phyloP scores from a whole-genome alignment of 2,797 vertebrate genomes.

The Orientallactaga sibirica region DNA sequence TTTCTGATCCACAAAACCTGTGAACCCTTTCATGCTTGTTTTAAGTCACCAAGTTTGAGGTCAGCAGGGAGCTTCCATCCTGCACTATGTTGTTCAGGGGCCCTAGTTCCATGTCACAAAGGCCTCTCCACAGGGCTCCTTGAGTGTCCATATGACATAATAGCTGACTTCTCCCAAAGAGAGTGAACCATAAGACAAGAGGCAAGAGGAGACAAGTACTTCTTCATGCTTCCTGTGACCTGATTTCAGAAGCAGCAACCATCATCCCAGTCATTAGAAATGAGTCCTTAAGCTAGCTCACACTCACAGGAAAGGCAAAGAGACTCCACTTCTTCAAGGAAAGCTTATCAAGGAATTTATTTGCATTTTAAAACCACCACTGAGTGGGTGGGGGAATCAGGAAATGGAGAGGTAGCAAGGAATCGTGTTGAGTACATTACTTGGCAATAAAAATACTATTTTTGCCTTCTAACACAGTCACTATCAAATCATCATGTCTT shows the following conservation, averaged over 20 bases:
- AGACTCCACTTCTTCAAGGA: background rate
- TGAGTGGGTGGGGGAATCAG: background rate
- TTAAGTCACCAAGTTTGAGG: background rate
- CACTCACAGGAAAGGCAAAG: no score
- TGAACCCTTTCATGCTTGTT: background rate
- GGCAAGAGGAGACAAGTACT: background rate
- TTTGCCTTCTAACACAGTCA: background rate
- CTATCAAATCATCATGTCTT: background rate
- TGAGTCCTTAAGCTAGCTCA: background rate
- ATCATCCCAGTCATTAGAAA: background rate
- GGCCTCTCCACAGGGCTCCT: background rate
- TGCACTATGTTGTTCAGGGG: background rate
- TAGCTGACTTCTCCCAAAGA: background rate
- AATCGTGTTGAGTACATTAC: background rate
- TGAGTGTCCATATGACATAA: rapidly evolving
- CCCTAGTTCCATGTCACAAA: background rate
- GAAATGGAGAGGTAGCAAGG: background rate
- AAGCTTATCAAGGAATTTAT: background rate
- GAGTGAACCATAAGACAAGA: background rate
- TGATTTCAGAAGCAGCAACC: background rate
- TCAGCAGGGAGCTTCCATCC: background rate
- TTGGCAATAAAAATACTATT: background rate
- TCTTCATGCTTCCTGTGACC: rapidly evolving
- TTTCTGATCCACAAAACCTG: background rate
- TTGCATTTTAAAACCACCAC: background rate